These are phyloP conservation scores for Sclerurus mexicanus DNA, from an alignment of 2,113 vertebrate species.

Conservation along the genomic window DNA sequence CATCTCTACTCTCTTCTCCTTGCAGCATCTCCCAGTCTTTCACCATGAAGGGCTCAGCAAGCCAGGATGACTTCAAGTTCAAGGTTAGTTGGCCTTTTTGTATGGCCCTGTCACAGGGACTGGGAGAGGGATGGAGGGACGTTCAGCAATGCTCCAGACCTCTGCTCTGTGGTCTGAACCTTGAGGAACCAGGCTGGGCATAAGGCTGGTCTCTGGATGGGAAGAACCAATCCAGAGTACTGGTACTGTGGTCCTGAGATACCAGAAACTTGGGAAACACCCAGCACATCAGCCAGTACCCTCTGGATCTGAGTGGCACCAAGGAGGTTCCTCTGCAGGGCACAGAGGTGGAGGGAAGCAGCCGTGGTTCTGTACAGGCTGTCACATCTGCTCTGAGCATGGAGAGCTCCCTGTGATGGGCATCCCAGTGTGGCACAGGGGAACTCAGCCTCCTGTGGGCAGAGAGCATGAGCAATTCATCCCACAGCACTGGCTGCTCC, in stretches of 20 bases:
- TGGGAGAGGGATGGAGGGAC: background rate
- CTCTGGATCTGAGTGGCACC: background rate
- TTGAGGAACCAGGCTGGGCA: background rate
- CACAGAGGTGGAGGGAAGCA: background rate
- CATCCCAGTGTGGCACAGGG: rapidly evolving
- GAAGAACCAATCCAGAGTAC: background rate
- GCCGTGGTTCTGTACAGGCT: background rate
- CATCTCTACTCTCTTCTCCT: background rate
- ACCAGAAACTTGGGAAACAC: background rate
- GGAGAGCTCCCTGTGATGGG: background rate
- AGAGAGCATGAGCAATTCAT: background rate
- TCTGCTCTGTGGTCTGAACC: background rate
- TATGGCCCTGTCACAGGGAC: background rate
- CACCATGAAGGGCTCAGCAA: slow-evolving; percentile 92
- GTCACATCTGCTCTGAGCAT: background rate
- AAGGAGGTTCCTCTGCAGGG: background rate
- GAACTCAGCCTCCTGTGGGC: background rate
- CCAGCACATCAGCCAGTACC: background rate
- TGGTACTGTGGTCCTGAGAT: background rate
- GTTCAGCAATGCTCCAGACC: background rate
- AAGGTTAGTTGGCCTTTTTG: slow-evolving; percentile 76
- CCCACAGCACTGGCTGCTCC: background rate
- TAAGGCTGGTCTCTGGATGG: background rate
- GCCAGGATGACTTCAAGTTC: slow-evolving; percentile 94
- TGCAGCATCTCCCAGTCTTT: slow-evolving; percentile 82